phyloP scores from a whole-genome alignment of 2,113 vertebrate species.

The Noctilio leporinus region DNA sequence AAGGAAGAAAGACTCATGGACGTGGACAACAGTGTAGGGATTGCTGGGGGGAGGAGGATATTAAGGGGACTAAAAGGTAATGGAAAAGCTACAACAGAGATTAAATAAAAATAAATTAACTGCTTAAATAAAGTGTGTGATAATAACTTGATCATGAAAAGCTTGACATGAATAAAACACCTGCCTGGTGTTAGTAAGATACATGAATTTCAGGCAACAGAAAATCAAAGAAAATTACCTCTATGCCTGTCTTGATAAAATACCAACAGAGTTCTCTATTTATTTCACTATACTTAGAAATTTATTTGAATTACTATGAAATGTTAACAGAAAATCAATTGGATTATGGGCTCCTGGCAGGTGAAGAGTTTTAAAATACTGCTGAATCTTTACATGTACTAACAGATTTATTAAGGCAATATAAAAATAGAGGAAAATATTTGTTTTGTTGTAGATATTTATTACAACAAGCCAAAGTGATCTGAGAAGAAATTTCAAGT shows the following conservation, averaged over 20 bases:
- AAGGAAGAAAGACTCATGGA: no score
- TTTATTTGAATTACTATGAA: conserved; percentile 39
- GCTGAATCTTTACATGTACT: conserved; percentile 6
- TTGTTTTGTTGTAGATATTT: background rate
- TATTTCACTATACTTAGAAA: conserved; percentile 19
- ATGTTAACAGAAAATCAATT: conserved; percentile 31
- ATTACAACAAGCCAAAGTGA: background rate
- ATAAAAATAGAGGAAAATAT: background rate
- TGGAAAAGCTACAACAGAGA: no score
- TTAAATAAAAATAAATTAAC: no score
- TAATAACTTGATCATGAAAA: conserved; percentile 49
- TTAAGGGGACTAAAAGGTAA: no score
- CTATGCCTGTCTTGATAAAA: conserved; percentile 42
- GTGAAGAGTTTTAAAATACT: conserved; percentile 28
- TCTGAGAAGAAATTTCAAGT: background rate
- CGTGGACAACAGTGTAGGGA: no score
- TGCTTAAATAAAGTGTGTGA: no score
- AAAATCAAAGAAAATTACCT: conserved; percentile 48
- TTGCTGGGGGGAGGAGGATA: no score
- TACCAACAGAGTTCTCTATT: background rate
- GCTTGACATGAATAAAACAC: conserved; percentile 50
- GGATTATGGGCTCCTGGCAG: background rate
- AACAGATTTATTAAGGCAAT: background rate
- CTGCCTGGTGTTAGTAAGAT: conserved; percentile 65
- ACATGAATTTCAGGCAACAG: conserved; percentile 53